Evolutionary conservation across 2,113 vertebrate species (phyloP).

Genomic region (Caloenas nicobarica): DNA sequence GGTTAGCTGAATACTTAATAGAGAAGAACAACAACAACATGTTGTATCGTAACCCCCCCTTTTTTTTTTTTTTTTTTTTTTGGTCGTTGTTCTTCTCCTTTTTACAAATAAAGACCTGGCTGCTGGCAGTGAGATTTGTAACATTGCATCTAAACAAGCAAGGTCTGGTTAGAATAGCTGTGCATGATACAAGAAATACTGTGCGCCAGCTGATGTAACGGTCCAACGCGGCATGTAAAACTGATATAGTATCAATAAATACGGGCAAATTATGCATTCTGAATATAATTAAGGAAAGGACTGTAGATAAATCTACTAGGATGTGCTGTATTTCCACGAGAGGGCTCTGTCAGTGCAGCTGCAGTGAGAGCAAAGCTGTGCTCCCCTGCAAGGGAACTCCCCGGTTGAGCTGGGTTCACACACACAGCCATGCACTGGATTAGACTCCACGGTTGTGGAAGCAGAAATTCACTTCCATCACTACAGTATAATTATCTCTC

Average conservation of each 20-base stretch:
- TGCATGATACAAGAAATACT: not conserved
- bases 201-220: not conserved
- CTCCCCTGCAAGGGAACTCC: too few species aligned
- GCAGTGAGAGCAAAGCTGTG: not conserved
- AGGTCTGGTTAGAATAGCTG: not conserved
- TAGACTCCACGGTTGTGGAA: not conserved
- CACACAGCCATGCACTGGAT: fast-evolving
- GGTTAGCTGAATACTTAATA: not conserved
- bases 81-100: not conserved
- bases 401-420: not conserved
- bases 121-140: not conserved
- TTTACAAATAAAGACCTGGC: not conserved
- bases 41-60: not conserved
- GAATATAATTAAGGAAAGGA: not conserved
- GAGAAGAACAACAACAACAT: not conserved
- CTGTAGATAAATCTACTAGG: not conserved
- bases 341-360: not conserved
- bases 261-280: not conserved
- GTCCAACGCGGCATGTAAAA: not conserved
- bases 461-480: not conserved
- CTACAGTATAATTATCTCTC: not conserved
- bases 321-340: not conserved
- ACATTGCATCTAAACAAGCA: fast-evolving
- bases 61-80: not conserved
- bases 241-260: not conserved